phyloP scores from a whole-genome alignment of 2,888 invertebrate genomes.

The Anaspis maculata region DNA sequence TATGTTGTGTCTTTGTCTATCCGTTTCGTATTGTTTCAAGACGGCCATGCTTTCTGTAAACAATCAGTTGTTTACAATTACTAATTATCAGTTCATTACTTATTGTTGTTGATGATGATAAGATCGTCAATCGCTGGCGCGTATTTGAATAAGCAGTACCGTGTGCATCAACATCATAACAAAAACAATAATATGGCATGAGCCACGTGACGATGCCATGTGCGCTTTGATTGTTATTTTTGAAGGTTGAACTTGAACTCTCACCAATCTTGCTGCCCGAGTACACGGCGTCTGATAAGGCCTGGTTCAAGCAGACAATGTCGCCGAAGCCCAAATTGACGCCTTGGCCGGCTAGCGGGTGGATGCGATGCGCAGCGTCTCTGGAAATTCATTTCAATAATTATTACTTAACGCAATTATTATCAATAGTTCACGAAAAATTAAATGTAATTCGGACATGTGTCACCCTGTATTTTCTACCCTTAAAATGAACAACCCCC shows the following conservation, averaged over 20 bases:
- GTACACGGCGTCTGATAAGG: conserved; percentile 61
- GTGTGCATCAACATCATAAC: background rate
- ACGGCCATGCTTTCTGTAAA: background rate
- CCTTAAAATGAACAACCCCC: too few relatives aligned
- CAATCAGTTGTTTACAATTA: too few relatives aligned
- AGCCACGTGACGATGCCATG: too few relatives aligned
- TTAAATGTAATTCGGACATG: too few relatives aligned
- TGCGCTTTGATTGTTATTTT: too few relatives aligned
- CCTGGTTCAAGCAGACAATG: conserved; percentile 61
- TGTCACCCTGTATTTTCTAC: too few relatives aligned
- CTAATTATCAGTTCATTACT: too few relatives aligned
- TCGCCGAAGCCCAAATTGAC: conserved; percentile 97
- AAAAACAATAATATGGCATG: background rate
- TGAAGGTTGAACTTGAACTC: too few relatives aligned
- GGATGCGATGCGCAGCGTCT: conserved; percentile 84
- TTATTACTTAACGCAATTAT: background rate
- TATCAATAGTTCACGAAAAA: too few relatives aligned
- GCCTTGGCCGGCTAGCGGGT: conserved; percentile 96
- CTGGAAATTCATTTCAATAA: conserved; percentile 39
- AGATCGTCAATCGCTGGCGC: too few relatives aligned
- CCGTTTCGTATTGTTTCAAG: conserved; percentile 74
- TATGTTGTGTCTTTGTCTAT: conserved; percentile 76
- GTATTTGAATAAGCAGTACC: too few relatives aligned
- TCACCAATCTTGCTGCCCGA: conserved; percentile 67
- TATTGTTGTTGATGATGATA: too few relatives aligned